phyloP scores from a whole-genome alignment of 2,797 vertebrate species.

The Crenuchus spilurus region DNA sequence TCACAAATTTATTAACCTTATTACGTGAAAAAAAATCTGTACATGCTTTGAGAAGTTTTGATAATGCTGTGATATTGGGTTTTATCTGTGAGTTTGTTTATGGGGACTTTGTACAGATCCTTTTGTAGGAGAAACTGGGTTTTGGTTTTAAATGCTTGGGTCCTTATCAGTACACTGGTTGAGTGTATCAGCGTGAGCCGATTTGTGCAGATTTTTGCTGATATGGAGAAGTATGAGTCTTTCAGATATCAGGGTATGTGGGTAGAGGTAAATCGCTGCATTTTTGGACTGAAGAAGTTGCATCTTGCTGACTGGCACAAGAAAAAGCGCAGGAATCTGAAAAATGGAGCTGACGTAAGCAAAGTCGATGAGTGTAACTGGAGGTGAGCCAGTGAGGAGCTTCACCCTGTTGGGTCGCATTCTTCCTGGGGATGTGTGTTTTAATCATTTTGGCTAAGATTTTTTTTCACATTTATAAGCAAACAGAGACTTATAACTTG shows the following conservation, averaged over 20 bases:
- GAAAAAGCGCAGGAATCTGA: conserved; percentile 37
- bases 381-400: conserved; percentile 20
- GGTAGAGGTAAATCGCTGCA: neutral
- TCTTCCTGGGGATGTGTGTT: neutral
- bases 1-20: no score
- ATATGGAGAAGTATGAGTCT: neutral
- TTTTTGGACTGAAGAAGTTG: neutral
- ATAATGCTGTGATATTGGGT: no score
- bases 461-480: no score
- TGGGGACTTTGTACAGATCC: neutral
- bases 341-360: conserved; percentile 27
- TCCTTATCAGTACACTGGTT: neutral
- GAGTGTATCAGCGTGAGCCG: neutral
- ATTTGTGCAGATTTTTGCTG: neutral
- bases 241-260: neutral
- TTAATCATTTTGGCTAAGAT: neutral
- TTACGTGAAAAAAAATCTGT: no score
- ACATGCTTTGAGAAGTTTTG: no score
- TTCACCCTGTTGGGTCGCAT: conserved; percentile 25
- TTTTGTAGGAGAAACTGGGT: neutral
- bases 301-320: neutral
- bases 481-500: no score
- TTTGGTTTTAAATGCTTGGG: neutral
- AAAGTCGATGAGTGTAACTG: conserved; percentile 38
- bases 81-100: no score